These are phyloP conservation scores for Lithobates pipiens DNA, from an alignment of 2,797 vertebrate genomes.

Conservation along the genomic window DNA sequence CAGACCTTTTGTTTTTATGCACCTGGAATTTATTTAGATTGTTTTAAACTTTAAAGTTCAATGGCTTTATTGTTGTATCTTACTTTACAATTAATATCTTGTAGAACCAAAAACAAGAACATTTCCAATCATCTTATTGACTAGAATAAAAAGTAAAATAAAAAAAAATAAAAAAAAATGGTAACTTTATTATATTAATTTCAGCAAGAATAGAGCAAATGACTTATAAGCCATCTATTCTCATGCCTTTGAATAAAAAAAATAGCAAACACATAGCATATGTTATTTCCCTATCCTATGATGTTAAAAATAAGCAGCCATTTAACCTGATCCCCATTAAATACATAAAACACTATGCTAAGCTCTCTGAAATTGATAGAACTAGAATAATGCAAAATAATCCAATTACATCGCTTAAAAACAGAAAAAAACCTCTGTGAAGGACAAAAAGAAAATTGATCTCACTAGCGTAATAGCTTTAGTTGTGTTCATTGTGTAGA, in stretches of 20 bases:
- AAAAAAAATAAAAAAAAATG: neutral
- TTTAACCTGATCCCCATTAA: neutral
- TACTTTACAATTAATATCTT: neutral
- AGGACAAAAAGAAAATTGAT: constrained; percentile 49
- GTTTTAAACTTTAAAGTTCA: neutral
- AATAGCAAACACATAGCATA: neutral
- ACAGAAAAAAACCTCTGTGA: constrained; percentile 19
- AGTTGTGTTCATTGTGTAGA: constrained; percentile 29
- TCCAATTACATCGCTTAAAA: constrained; percentile 45
- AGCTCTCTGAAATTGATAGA: constrained; percentile 1
- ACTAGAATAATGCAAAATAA: constrained; percentile 12
- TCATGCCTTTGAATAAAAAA: neutral
- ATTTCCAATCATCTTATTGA: neutral
- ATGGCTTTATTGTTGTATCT: neutral
- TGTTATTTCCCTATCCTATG: neutral
- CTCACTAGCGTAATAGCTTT: constrained; percentile 24
- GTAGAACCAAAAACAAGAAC: too few species aligned
- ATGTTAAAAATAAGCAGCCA: neutral
- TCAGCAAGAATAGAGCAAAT: neutral
- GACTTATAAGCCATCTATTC: neutral
- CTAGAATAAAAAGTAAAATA: neutral
- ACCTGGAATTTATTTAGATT: too few species aligned
- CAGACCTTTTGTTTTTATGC: too few species aligned
- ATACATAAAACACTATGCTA: neutral
- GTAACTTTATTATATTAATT: neutral